Conservation (phyloP, 2,113 vertebrate genomes). For the Ceyx margarethae region DNA sequence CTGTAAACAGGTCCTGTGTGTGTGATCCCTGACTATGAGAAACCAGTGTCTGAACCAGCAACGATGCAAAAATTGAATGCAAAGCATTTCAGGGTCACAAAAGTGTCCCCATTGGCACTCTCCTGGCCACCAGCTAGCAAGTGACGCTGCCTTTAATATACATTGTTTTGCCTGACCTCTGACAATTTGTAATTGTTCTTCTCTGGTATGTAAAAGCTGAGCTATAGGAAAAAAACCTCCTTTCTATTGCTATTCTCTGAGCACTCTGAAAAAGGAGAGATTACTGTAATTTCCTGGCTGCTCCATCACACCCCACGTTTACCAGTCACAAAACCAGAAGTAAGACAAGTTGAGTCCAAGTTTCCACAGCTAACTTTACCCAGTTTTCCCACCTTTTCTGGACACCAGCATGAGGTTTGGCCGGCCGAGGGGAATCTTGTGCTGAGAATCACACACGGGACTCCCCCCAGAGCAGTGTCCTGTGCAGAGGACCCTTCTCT, state of each 20-base stretch:
- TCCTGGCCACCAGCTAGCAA: background rate
- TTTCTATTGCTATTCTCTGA: background rate
- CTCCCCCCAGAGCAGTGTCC: background rate
- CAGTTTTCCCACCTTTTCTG: background rate
- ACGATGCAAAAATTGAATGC: background rate
- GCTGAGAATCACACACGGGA: accelerated
- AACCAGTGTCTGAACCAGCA: background rate
- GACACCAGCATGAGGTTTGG: background rate
- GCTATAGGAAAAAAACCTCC: background rate
- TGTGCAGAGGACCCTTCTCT: background rate
- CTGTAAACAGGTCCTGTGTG: background rate
- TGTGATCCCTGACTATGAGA: background rate
- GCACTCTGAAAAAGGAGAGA: background rate
- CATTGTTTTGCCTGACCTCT: background rate
- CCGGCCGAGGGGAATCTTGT: background rate
- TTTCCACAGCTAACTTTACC: background rate
- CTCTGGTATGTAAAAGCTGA: background rate
- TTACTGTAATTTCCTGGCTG: background rate
- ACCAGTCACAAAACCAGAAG: background rate
- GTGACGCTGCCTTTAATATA: background rate
- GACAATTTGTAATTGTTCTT: background rate
- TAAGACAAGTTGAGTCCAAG: background rate
- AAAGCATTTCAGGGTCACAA: background rate
- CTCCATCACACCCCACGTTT: background rate
- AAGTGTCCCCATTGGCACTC: background rate